Conservation (phyloP, 2,888 invertebrate species). For the Eilema griseolum region DNA sequence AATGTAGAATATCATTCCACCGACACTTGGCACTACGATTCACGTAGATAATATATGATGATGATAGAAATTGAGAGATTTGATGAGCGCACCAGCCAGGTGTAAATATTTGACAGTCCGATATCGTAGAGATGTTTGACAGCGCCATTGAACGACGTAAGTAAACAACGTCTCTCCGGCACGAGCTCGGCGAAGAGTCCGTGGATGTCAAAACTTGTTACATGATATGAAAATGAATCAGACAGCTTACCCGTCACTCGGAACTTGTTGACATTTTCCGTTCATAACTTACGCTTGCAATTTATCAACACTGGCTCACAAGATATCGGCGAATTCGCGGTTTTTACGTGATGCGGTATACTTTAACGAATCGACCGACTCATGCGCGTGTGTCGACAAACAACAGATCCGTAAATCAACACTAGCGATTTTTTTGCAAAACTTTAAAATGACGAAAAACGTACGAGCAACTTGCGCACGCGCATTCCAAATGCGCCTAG, state of each 20-base stretch:
- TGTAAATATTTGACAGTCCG: not conserved
- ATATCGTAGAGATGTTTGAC: not conserved
- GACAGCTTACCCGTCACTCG: conserved; percentile 26
- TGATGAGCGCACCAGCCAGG: not conserved
- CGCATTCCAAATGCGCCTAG: conserved; percentile 50
- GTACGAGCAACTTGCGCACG: conserved; percentile 46
- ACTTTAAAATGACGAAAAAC: conserved; percentile 28
- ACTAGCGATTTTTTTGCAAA: conserved; percentile 21
- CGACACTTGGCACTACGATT: not conserved
- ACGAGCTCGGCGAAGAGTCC: not conserved
- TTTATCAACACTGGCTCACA: conserved; percentile 50
- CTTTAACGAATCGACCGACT: not conserved
- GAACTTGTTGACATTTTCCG: conserved; percentile 8
- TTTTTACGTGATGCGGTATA: not conserved
- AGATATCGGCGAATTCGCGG: not conserved
- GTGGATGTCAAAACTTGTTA: not conserved
- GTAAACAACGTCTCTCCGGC: not conserved
- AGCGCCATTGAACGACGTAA: not conserved
- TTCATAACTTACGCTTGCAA: conserved; percentile 21
- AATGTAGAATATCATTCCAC: not conserved
- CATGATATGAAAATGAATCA: conserved; percentile 15
- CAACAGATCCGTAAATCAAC: conserved; percentile 23
- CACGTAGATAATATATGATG: not conserved
- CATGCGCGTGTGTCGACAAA: conserved; percentile 7
- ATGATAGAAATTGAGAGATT: not conserved